A percentile compares a stretch with the other conserved stretches of the same genome.
phyloP scores from a whole-genome alignment of 37 sponge, comb jelly and placozoan species.

The Lycopodina hypogea region DNA sequence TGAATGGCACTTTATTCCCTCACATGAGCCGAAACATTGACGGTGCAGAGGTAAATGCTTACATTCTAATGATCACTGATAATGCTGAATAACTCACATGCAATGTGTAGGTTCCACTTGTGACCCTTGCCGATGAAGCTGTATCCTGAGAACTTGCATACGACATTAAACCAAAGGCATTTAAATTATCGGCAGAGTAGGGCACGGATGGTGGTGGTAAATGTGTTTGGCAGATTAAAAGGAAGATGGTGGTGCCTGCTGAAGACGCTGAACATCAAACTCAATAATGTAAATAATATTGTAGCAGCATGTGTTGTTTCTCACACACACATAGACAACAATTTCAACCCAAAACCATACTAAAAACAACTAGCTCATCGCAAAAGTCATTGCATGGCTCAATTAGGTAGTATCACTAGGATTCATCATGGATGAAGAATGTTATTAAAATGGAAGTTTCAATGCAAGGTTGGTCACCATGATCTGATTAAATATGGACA shows the following conservation, averaged over 20 bases:
- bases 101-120: no score
- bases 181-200: constrained; percentile 28
- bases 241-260: constrained; percentile 44
- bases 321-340: no score
- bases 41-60: constrained; percentile 11
- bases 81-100: no score
- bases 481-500: no score
- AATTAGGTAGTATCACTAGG: no score
- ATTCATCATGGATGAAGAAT: no score
- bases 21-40: constrained; percentile 2
- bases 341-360: no score
- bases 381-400: no score
- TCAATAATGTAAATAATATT: constrained; percentile 15
- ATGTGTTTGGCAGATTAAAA: constrained; percentile 41
- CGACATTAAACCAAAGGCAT: constrained; percentile 12
- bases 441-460: no score
- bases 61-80: constrained; percentile 33
- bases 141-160: constrained; percentile 1
- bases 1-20: not conserved
- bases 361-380: no score
- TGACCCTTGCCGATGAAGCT: constrained; percentile 49
- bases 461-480: no score
- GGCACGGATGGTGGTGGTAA: constrained; percentile 16
- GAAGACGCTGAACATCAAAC: constrained; percentile 4
- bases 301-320: constrained; percentile 33